phyloP scores from a whole-genome alignment of 2,113 vertebrate species.

The Neogobius melanostomus region DNA sequence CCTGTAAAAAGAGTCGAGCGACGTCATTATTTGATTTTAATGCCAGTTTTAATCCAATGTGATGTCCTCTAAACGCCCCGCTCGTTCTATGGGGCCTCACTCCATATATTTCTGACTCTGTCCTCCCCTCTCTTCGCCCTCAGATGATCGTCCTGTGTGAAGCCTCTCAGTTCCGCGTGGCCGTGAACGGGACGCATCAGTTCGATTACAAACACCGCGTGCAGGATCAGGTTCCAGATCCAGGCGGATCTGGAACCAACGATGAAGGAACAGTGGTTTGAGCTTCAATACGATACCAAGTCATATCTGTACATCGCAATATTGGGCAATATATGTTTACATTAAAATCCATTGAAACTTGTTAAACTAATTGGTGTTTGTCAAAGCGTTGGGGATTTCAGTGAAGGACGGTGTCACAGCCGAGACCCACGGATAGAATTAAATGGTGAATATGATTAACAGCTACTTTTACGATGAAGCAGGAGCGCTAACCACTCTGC shows the following conservation, averaged over 20 bases:
- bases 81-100: no score
- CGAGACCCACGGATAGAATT: background rate
- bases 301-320: background rate
- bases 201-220: constrained; percentile 89
- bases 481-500: constrained; percentile 1
- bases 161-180: constrained; percentile 81
- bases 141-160: constrained; percentile 89
- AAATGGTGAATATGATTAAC: background rate
- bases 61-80: no score
- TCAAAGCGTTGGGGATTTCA: no score
- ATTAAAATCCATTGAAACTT: no score
- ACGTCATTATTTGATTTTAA: no score
- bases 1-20: no score
- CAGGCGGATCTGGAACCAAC: no score
- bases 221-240: no score
- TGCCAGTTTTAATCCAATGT: no score
- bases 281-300: background rate
- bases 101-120: no score
- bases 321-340: background rate
- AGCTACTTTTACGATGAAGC: background rate
- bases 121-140: background rate
- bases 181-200: constrained; percentile 84
- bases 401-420: background rate
- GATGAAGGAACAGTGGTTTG: background rate
- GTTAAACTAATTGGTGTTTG: no score